Percentiles rank a stretch among this genome's conserved stretches.
phyloP scores from a whole-genome alignment of 2,113 vertebrate genomes.

The Channa maculata region DNA sequence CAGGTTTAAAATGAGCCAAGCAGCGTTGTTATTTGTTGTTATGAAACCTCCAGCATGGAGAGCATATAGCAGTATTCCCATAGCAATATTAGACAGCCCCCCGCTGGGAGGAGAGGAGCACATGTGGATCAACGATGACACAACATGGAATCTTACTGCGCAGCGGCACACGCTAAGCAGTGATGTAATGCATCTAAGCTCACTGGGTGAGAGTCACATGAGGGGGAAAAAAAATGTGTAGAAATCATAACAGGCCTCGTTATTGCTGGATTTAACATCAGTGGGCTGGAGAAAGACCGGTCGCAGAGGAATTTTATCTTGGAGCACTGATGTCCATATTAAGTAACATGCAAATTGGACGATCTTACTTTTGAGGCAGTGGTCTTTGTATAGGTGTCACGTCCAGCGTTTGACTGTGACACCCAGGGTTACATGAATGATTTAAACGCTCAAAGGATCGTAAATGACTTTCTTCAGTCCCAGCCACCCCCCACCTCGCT shows the following conservation, averaged over 20 bases:
- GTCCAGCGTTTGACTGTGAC: slow-evolving; percentile 64
- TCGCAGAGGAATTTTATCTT: slow-evolving; percentile 35
- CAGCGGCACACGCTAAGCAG: slow-evolving; percentile 63
- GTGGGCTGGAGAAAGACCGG: slow-evolving; percentile 27
- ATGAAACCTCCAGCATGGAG: slow-evolving; percentile 48
- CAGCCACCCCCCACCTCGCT: not conserved
- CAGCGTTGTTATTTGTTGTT: slow-evolving; percentile 58
- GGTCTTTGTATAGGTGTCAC: slow-evolving; percentile 74
- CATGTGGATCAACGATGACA: slow-evolving; percentile 79
- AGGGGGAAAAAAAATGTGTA: slow-evolving; percentile 28
- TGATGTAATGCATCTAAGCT: slow-evolving; percentile 80
- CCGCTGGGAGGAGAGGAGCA: slow-evolving; percentile 64
- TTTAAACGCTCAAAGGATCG: slow-evolving; percentile 70
- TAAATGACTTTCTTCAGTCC: slow-evolving; percentile 76
- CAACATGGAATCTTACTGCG: slow-evolving; percentile 74
- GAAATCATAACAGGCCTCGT: slow-evolving; percentile 57
- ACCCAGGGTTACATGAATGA: slow-evolving; percentile 74
- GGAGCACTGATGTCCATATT: slow-evolving; percentile 50
- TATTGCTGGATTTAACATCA: slow-evolving; percentile 60
- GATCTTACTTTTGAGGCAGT: slow-evolving; percentile 41
- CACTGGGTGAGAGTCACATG: slow-evolving; percentile 43
- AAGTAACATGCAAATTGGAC: slow-evolving; percentile 52
- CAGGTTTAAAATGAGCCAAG: slow-evolving; percentile 63
- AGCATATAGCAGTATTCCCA: slow-evolving; percentile 66
- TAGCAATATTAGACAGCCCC: slow-evolving; percentile 67